These are phyloP conservation scores for Graphium colonna DNA, from an alignment of 2,888 invertebrate species.

Conservation along the genomic window DNA sequence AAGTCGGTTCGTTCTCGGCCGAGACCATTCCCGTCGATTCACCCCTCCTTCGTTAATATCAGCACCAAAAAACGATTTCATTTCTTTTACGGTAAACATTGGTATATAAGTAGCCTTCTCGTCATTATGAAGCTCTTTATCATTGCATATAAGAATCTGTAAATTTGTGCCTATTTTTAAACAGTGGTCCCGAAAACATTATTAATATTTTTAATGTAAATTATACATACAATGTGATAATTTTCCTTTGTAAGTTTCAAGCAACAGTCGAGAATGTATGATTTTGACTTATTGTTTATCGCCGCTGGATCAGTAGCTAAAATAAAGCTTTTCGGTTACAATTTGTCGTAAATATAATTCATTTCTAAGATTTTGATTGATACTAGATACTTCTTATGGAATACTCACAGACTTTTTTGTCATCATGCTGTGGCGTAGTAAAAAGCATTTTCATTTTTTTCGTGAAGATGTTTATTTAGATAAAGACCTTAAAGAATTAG, in stretches of 20 bases:
- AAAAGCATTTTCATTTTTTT: too few species aligned
- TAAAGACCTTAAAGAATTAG: not conserved
- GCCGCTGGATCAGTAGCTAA: conserved; percentile 1
- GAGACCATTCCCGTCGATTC: too few species aligned
- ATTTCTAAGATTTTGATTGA: not conserved
- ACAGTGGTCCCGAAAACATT: not conserved
- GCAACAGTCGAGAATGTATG: conserved; percentile 23
- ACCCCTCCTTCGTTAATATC: conserved; percentile 7
- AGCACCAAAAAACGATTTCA: conserved; percentile 35
- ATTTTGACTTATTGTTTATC: not conserved
- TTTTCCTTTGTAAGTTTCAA: conserved; percentile 18
- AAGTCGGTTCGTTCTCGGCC: not conserved
- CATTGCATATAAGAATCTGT: conserved; percentile 49
- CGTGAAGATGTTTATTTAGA: too few species aligned
- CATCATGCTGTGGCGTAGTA: too few species aligned
- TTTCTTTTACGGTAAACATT: conserved; percentile 39
- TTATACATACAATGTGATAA: conserved; percentile 21
- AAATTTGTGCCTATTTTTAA: conserved; percentile 23
- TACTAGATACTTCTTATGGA: not conserved
- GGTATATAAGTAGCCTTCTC: conserved; percentile 32
- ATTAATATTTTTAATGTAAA: not conserved
- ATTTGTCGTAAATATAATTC: not conserved
- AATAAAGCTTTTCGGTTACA: not conserved
- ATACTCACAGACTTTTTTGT: not conserved
- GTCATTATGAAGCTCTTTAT: conserved; percentile 35